Percentiles rank a stretch among this genome's conserved stretches.
These are phyloP conservation scores for Colostygia pectinataria DNA, from an alignment of 2,888 invertebrate species.

Conservation along the genomic window DNA sequence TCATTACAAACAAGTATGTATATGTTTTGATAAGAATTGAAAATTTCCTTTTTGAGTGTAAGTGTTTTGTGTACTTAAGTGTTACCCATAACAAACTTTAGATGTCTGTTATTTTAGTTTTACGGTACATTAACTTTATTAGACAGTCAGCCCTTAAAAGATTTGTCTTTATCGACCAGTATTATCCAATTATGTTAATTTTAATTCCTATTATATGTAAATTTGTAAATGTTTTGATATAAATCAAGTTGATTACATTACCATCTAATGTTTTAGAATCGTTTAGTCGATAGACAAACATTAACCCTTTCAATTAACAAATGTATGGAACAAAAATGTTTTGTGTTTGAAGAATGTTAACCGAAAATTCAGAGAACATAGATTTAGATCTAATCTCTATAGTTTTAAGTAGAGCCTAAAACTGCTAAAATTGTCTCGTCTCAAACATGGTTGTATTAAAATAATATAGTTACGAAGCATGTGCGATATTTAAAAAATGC, in stretches of 20 bases:
- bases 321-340: slow-evolving; percentile 44
- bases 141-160: slow-evolving; percentile 27
- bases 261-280: slow-evolving; percentile 35
- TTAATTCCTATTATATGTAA: slow-evolving; percentile 54
- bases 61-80: no score
- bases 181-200: slow-evolving; percentile 47
- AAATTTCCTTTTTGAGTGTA: no score
- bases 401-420: slow-evolving; percentile 3
- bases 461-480: slow-evolving; percentile 34
- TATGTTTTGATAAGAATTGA: no score
- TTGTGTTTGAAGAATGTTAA: slow-evolving; percentile 35
- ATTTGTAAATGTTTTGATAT: slow-evolving; percentile 38
- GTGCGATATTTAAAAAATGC: slow-evolving; percentile 52
- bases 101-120: slow-evolving; percentile 4
- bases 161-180: slow-evolving; percentile 44
- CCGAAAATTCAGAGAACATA: slow-evolving; percentile 27
- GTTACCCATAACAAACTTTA: no score
- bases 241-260: slow-evolving; percentile 41
- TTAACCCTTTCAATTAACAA: slow-evolving; percentile 45
- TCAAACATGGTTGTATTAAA: no score
- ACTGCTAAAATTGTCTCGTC: background rate
- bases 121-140: slow-evolving; percentile 27
- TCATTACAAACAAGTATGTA: no score
- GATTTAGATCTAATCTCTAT: slow-evolving; percentile 26
- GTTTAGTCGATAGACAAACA: slow-evolving; percentile 32